Evolutionary conservation across 2,797 vertebrate genomes (phyloP).

Genomic region (Lepus oiostolus): DNA sequence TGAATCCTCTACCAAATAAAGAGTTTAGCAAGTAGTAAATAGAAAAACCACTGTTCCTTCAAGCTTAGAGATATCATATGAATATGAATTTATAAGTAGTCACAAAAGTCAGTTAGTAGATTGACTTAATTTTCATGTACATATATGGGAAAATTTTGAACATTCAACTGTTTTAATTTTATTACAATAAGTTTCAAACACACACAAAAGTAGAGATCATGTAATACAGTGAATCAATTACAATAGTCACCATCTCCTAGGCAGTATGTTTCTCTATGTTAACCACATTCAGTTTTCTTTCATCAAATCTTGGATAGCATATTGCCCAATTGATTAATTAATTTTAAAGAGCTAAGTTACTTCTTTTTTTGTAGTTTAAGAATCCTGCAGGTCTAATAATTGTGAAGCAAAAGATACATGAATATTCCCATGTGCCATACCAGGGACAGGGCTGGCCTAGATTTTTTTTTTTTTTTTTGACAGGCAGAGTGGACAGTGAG

Average conservation of each 20-base stretch:
- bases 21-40: too few relatives aligned
- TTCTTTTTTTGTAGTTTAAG: not conserved
- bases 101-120: not conserved
- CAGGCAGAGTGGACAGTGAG: too few relatives aligned
- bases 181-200: constrained; percentile 13
- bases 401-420: not conserved
- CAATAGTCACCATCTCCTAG: not conserved
- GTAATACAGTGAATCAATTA: not conserved
- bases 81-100: not conserved
- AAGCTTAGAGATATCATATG: not conserved
- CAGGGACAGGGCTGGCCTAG: not conserved
- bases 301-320: not conserved
- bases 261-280: not conserved
- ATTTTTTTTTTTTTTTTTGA: not conserved
- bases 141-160: not conserved
- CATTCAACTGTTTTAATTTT: not conserved
- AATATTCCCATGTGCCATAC: not conserved
- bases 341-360: not conserved
- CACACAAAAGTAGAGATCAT: not conserved
- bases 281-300: not conserved
- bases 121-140: not conserved
- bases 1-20: too few relatives aligned
- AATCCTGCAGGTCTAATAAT: not conserved
- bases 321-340: not conserved
- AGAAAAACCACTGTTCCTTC: too few relatives aligned